Conservation (phyloP, 2,888 invertebrate species). For the Ophioninae sp. region DNA sequence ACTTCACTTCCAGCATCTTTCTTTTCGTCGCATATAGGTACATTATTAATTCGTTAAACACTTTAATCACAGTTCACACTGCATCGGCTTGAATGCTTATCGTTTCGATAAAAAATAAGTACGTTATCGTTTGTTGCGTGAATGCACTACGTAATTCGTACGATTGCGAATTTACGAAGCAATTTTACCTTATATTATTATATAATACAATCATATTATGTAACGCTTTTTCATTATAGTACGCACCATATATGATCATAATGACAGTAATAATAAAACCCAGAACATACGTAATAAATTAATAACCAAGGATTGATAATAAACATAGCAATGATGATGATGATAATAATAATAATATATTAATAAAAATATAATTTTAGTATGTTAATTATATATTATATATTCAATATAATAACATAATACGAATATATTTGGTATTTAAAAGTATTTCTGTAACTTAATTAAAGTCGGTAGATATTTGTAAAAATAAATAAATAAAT, state of each 20-base stretch:
- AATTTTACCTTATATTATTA: constrained; percentile 8
- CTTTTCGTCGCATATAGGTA: neutral
- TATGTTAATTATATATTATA: neutral
- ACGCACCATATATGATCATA: neutral
- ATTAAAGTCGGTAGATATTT: too few relatives aligned
- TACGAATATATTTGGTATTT: too few relatives aligned
- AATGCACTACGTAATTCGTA: neutral
- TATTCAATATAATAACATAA: too few relatives aligned
- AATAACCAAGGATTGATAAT: too few relatives aligned
- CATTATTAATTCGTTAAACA: constrained; percentile 5
- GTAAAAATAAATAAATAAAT: too few relatives aligned
- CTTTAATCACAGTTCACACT: constrained; percentile 41
- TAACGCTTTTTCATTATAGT: neutral
- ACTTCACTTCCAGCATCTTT: neutral
- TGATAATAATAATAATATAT: neutral
- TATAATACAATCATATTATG: constrained; percentile 4
- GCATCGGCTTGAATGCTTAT: constrained; percentile 13
- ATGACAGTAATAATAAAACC: neutral
- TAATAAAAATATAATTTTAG: neutral
- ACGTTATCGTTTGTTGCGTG: neutral
- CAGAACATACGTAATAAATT: too few relatives aligned
- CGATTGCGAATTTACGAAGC: neutral
- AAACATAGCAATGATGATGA: neutral
- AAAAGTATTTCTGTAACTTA: too few relatives aligned
- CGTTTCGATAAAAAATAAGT: neutral